Percentiles rank a stretch among this genome's conserved stretches.
Evolutionary conservation across 1,140 invertebrate genomes (phyloP).

Genomic region (Delia radicum): DNA sequence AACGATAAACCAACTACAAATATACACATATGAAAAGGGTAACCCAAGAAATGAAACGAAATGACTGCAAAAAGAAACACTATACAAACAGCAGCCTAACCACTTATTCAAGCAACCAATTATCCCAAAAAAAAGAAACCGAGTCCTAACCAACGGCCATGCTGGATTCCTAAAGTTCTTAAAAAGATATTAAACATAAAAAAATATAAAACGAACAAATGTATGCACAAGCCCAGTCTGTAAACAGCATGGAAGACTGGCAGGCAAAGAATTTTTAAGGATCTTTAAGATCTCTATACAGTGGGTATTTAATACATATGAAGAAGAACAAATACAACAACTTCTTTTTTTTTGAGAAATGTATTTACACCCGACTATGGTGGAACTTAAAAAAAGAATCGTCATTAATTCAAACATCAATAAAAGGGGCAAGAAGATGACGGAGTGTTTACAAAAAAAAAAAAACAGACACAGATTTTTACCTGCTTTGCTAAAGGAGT

Average conservation of each 20-base stretch:
- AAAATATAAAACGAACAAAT: neutral
- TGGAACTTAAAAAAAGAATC: neutral
- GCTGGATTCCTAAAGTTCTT: slow-evolving; percentile 44
- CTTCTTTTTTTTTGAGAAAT: neutral
- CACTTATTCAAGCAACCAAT: slow-evolving; percentile 8
- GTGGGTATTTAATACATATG: too few relatives aligned
- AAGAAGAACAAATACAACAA: too few relatives aligned
- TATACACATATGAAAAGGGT: neutral
- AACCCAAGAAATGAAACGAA: neutral
- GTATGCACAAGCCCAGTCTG: too few relatives aligned
- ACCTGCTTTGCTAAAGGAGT: neutral
- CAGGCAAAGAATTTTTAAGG: neutral
- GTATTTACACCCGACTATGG: neutral
- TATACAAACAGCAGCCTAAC: neutral
- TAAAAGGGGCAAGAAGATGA: neutral
- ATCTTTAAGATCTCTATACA: too few relatives aligned
- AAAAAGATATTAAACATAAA: too few relatives aligned
- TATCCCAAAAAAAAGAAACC: neutral
- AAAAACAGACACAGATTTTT: neutral
- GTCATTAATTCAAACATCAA: slow-evolving; percentile 20
- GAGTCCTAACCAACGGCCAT: slow-evolving; percentile 39
- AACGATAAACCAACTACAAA: too few relatives aligned
- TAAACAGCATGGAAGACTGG: too few relatives aligned
- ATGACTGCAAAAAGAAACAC: neutral
- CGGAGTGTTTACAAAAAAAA: neutral